Percentiles rank a stretch among this genome's conserved stretches.
Conservation (phyloP, 2,113 vertebrate species). For the Nymphicus hollandicus region DNA sequence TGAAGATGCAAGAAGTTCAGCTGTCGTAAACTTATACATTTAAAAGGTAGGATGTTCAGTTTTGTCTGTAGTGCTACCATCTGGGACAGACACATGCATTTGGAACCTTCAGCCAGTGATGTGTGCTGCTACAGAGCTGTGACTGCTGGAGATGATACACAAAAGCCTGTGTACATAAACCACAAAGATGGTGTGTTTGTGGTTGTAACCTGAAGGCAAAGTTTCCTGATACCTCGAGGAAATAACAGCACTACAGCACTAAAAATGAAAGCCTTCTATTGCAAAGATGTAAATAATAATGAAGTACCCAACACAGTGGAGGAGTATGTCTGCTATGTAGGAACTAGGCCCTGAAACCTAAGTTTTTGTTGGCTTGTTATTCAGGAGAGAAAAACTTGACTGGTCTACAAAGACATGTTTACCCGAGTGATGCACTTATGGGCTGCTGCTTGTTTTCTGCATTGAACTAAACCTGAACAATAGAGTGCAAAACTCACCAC, state of each 20-base stretch:
- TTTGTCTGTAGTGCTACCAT: neutral
- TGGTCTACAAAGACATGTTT: neutral
- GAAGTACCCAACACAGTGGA: neutral
- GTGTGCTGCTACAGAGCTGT: neutral
- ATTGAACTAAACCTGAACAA: neutral
- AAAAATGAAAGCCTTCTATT: neutral
- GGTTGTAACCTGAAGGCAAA: neutral
- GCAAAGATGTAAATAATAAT: neutral
- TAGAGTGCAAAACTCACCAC: neutral
- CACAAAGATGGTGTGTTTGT: neutral
- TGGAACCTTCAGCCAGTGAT: neutral
- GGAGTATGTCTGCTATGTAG: neutral
- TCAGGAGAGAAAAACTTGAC: neutral
- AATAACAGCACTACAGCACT: neutral
- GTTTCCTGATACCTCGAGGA: neutral
- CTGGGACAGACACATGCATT: neutral
- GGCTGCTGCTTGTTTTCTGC: neutral
- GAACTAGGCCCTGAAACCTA: neutral
- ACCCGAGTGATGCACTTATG: neutral
- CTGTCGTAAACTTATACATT: neutral
- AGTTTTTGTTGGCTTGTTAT: neutral
- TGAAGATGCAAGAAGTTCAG: neutral
- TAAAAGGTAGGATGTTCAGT: neutral
- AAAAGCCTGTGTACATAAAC: neutral
- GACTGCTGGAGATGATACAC: neutral